phyloP scores from a whole-genome alignment of 2,797 vertebrate species.

The Tragopan temminckii region DNA sequence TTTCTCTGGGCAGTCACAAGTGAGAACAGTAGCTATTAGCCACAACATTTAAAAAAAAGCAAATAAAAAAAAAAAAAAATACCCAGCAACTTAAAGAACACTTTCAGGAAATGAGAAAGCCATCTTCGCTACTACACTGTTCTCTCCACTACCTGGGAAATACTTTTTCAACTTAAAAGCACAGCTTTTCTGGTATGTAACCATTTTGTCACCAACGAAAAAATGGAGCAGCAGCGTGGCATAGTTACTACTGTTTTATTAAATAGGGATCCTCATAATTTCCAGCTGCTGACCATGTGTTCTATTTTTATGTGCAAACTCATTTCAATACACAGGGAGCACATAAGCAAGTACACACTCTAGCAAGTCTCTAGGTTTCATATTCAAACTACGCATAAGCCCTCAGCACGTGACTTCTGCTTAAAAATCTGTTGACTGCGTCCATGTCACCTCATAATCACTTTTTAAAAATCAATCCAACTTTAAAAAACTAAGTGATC shows the following conservation, averaged over 20 bases:
- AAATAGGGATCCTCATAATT: not conserved
- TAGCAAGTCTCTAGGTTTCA: not conserved
- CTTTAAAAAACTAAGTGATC: slow-evolving; percentile 6
- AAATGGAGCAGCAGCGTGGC: slow-evolving; percentile 10
- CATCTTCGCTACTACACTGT: not conserved
- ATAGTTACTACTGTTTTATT: slow-evolving; percentile 60
- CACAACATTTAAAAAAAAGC: not conserved
- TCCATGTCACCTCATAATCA: not conserved
- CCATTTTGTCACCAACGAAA: slow-evolving; percentile 50
- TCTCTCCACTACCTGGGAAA: not conserved
- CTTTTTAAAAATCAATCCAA: not conserved
- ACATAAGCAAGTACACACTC: not conserved
- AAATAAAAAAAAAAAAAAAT: not conserved
- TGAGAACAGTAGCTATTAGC: not conserved
- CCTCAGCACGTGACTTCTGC: not conserved
- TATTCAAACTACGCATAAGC: not conserved
- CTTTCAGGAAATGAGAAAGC: slow-evolving; percentile 33
- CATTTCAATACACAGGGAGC: not conserved
- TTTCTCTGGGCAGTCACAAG: not conserved
- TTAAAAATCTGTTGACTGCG: not conserved
- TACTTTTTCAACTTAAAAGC: slow-evolving; percentile 44
- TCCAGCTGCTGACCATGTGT: slow-evolving; percentile 31
- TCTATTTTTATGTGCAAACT: slow-evolving; percentile 22
- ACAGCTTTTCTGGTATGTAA: slow-evolving; percentile 8
- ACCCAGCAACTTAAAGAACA: not conserved